phyloP scores from a whole-genome alignment of 2,888 invertebrate genomes.

The Pomacea canaliculata region DNA sequence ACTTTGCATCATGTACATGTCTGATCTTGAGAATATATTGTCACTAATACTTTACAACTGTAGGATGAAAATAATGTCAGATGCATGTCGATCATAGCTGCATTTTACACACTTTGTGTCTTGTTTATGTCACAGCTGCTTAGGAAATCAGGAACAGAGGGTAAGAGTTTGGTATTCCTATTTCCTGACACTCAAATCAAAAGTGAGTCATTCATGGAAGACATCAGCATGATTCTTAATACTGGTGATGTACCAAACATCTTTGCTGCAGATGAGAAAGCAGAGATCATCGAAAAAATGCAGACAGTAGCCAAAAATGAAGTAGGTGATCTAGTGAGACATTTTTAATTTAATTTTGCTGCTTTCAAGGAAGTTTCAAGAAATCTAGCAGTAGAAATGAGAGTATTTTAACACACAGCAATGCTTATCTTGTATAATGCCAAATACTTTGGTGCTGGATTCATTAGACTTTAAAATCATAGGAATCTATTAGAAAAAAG shows the following conservation, averaged over 20 bases:
- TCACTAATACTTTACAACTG: too few relatives aligned
- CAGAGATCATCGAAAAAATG: slow-evolving; percentile 70
- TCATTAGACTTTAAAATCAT: too few relatives aligned
- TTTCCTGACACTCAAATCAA: slow-evolving; percentile 71
- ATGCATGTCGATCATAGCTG: background rate
- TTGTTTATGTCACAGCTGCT: slow-evolving; percentile 52
- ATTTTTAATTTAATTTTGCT: too few relatives aligned
- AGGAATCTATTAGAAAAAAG: too few relatives aligned
- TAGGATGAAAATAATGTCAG: background rate
- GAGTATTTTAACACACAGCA: too few relatives aligned
- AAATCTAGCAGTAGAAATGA: too few relatives aligned
- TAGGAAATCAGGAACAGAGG: slow-evolving; percentile 67
- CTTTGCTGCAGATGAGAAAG: slow-evolving; percentile 69
- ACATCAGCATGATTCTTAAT: slow-evolving; percentile 70
- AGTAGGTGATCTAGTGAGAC: slow-evolving; percentile 45
- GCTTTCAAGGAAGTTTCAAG: too few relatives aligned
- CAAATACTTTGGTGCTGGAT: too few relatives aligned
- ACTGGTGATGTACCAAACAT: slow-evolving; percentile 70
- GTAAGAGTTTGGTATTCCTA: slow-evolving; percentile 68
- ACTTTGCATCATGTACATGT: too few relatives aligned
- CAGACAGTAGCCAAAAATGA: slow-evolving; percentile 66
- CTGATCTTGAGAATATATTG: too few relatives aligned
- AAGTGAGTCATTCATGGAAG: slow-evolving; percentile 70
- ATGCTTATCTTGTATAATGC: too few relatives aligned
- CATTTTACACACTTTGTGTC: background rate